Base-by-base conservation (phyloP, 2,113 vertebrate genomes). In the Tretioscincus oriximinensis region DNA sequence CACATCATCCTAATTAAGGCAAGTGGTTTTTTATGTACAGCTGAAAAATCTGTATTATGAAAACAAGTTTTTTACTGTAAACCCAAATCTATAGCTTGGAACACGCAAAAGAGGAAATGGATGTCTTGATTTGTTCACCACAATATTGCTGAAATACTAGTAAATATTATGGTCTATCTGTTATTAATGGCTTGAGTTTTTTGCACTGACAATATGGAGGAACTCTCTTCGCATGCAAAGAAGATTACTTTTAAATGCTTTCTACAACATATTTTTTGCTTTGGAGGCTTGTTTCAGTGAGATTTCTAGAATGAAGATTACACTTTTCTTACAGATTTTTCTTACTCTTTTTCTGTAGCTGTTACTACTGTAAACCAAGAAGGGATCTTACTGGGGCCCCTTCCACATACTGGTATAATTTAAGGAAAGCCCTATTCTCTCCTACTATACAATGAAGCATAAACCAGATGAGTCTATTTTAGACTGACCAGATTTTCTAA, bases 41-140 rank as follows among this genome's bases (percentile, higher is more conserved):
- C 65, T 16, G 69, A 0, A 14, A 83, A 41, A 2, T 58, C 74
- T 60, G 64, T 2, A 22, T 47, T 7, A 0, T 81, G 80, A 84
- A 71, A 51, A 2, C 0, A 0, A 35, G 75, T 83, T 87, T 89
- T 86, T 87, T 88, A 88, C 70, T 28, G 49, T 61, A 86, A 87
- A 69, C 81, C 82, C 58, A 77, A 63, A 81, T 7, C 80, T 85
- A 26, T 8, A 4, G 2, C 83, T 51, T 12, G 0, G 16, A 83
- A 78, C 81, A 68, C 75, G 54, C 77, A 65, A 0, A 22, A 81
- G 51, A 83, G 90, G 86, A 82, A 82, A 65, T 2, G 26, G 79
- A 21, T 0, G 41, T 63, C 84, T 87, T 9, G 11, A 31, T 75
- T 20, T 63, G 1, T 0, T 80, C 82, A 47, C 88, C 88, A 83